Percentiles rank a stretch among this genome's conserved stretches.
These are phyloP conservation scores for Megaleporinus macrocephalus DNA, from an alignment of 2,113 vertebrate species.

Conservation along the genomic window DNA sequence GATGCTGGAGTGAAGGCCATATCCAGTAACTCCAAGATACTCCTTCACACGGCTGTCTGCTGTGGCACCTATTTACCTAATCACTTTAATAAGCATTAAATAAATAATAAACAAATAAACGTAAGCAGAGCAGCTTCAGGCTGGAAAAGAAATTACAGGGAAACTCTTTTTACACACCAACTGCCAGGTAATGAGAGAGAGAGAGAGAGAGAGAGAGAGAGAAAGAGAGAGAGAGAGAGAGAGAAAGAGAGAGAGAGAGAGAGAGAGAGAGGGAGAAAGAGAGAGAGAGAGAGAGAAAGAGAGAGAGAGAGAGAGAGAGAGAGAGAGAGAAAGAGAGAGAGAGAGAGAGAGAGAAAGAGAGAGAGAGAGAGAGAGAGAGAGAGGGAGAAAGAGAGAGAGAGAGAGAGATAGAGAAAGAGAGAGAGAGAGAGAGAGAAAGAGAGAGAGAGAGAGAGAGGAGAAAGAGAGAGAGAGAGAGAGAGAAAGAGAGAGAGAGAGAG, in stretches of 20 bases:
- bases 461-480: constrained; percentile 17
- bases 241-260: constrained; percentile 36
- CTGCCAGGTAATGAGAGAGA: background rate
- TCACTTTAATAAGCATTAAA: background rate
- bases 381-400: constrained; percentile 38
- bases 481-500: constrained; percentile 36
- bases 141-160: constrained; percentile 21
- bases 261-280: constrained; percentile 40
- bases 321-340: constrained; percentile 40
- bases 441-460: constrained; percentile 18
- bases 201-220: constrained; percentile 39
- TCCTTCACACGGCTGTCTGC: background rate
- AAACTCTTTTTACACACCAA: background rate
- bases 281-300: background rate
- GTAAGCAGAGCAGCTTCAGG: background rate
- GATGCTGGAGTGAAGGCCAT: background rate
- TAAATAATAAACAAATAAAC: background rate
- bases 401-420: background rate
- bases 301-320: constrained; percentile 36
- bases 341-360: background rate
- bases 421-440: constrained; percentile 35
- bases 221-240: background rate
- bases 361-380: constrained; percentile 36
- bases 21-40: background rate
- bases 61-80: background rate